A percentile compares a stretch with the other conserved stretches of the same genome.
These are phyloP conservation scores for Mus spicilegus DNA, from an alignment of 2,113 vertebrate species.

Conservation along the genomic window DNA sequence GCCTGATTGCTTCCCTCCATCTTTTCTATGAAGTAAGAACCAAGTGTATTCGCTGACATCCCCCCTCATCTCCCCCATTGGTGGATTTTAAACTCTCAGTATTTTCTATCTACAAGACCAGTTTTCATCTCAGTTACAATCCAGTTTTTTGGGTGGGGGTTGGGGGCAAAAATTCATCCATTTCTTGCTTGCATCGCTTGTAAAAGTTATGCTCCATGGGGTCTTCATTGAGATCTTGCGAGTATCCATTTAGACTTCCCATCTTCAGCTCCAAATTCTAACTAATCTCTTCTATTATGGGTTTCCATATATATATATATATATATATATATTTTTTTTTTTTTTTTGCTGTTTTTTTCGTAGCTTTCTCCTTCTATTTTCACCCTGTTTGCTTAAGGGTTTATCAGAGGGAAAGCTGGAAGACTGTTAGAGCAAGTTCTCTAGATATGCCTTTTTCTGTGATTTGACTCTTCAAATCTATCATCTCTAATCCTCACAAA, in stretches of 20 bases:
- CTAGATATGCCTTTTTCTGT: not conserved
- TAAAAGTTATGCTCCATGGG: not conserved
- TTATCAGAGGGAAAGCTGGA: slow-evolving; percentile 8
- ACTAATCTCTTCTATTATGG: not conserved
- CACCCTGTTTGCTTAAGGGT: not conserved
- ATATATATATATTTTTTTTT: too few species aligned
- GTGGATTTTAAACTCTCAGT: not conserved
- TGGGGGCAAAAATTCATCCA: not conserved
- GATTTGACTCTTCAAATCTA: not conserved
- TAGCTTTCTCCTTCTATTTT: slow-evolving; percentile 13
- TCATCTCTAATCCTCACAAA: not conserved
- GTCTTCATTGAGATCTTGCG: not conserved
- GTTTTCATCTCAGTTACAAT: not conserved
- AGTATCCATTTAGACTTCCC: not conserved
- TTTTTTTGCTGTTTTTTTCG: not conserved
- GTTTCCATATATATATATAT: not conserved
- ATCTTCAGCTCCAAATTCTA: not conserved
- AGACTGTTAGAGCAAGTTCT: not conserved
- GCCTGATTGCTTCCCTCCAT: not conserved
- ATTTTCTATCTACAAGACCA: not conserved
- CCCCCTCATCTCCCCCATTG: not conserved
- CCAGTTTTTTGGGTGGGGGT: not conserved
- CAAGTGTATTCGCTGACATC: not conserved
- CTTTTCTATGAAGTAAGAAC: not conserved
- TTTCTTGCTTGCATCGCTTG: not conserved